Evolutionary conservation across 2,888 invertebrate genomes (phyloP).

Genomic region (Papilio protenor): DNA sequence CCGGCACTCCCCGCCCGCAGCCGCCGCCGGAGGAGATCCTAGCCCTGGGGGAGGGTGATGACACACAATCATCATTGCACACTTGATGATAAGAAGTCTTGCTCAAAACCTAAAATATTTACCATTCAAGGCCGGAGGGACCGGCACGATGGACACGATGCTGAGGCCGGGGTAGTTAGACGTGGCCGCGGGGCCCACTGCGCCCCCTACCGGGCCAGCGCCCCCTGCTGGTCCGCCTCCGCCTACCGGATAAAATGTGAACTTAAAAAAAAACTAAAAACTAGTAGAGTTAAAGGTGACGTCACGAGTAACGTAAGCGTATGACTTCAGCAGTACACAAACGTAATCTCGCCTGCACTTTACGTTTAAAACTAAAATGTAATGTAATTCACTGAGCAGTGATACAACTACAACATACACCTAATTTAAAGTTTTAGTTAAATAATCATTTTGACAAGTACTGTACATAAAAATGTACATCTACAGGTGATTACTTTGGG

Average conservation of each 20-base stretch:
- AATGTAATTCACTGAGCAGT: not conserved
- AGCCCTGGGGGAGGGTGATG: not conserved
- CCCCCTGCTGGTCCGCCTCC: constrained; percentile 45
- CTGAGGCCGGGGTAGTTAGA: constrained; percentile 62
- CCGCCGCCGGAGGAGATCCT: constrained; percentile 8
- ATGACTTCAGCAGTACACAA: constrained; percentile 45
- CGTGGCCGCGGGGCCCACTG: constrained; percentile 51
- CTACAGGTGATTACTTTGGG: not conserved
- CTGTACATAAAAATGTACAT: not conserved
- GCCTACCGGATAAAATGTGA: constrained; percentile 34
- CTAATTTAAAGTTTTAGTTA: too few relatives aligned
- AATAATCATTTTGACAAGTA: too few relatives aligned
- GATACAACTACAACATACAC: too few relatives aligned
- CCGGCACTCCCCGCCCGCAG: constrained; percentile 85
- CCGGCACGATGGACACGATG: constrained; percentile 59
- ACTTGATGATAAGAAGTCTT: not conserved
- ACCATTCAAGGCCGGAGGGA: constrained; percentile 62
- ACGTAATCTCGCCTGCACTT: not conserved
- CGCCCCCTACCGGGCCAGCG: constrained; percentile 44
- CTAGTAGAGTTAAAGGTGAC: constrained; percentile 8
- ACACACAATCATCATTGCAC: not conserved
- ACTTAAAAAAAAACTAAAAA: not conserved
- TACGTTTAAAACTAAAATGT: not conserved
- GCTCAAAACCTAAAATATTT: not conserved
- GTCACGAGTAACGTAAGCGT: constrained; percentile 46